Evolutionary conservation across 2,888 invertebrate genomes (phyloP), one percentile per base, ranked within the genome.

Genomic region (Caenorhabditis sp.): DNA sequence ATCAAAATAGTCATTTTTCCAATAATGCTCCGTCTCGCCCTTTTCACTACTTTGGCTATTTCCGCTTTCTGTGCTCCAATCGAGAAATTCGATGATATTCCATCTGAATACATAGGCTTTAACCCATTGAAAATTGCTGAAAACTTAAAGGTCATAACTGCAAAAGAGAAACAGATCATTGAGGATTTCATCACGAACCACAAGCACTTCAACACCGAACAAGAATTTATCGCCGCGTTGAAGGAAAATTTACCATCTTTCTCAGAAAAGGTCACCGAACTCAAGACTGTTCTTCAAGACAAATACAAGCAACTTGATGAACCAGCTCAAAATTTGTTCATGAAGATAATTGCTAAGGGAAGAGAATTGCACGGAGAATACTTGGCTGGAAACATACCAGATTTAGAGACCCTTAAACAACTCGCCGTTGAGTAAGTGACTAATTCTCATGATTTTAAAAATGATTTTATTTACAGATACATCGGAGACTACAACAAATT

Each of bases 81-180:
- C 65, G 75, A 80, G 59, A 77, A 73, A 70, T 78, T 79, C 75
- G 77, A 84, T 38, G 81, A 83, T 53, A 79, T 86, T 64, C 86
- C 86, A 56, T 82, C 78, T 50, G 81, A 86, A 69, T 81, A 83
- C 81, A 85, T 82, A 74, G 67, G 77, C 5, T 66, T 86, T 59
- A 82, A 86, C 70, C 85, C 85, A 31, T 68, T 72, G n/a, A 85
- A 86, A 62, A 86, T 85, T 54, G 81, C 73, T 68, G 78, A 82
- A 58, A 84, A 85, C 75, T 81, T 86, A 70, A 81, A 81, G 74
- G 63, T 65, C 10, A 77, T 86, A 74, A 86, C 86, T 60, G 69
- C 76, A 17, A 84, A 85, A 26, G 85, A 85, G 70, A 86, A 84
- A 74, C 67, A 62, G 20, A 74, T 80, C 58, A 72, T 86, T 38